Percentiles rank a stretch among this genome's conserved stretches.
phyloP scores from a whole-genome alignment of 2,113 vertebrate genomes.

The Salvelinus sp. region DNA sequence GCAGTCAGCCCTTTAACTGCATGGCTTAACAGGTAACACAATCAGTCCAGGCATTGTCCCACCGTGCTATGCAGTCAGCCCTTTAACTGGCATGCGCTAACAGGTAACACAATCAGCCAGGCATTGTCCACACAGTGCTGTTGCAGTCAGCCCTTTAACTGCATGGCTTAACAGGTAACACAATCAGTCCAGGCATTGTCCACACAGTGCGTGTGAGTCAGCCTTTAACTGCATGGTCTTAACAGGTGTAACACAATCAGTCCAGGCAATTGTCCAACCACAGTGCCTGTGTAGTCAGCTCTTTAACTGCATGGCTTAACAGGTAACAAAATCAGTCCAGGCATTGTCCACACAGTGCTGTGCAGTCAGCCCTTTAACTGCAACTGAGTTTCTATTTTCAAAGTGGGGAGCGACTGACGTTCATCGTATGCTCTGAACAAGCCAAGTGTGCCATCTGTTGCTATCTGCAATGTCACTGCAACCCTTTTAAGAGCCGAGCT shows the following conservation, averaged over 20 bases:
- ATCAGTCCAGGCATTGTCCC: no score
- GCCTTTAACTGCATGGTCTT: neutral
- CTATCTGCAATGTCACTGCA: slow-evolving; percentile 14
- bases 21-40: no score
- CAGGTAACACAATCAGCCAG: neutral
- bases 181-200: neutral
- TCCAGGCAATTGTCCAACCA: neutral
- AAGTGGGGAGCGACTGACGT: neutral
- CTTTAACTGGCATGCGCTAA: no score
- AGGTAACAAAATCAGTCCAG: neutral
- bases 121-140: neutral
- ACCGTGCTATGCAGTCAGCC: no score
- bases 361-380: neutral
- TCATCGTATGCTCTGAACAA: neutral
- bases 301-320: no score
- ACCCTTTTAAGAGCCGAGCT: neutral
- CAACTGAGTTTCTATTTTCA: neutral
- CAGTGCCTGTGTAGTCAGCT: neutral
- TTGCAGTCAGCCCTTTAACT: neutral
- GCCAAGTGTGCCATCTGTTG: slow-evolving; percentile 27
- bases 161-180: no score
- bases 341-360: neutral
- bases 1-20: no score
- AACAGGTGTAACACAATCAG: no score
- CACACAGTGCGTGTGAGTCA: neutral